Percentiles rank a stretch among this genome's conserved stretches.
These are phyloP conservation scores for Brachirus orientalis DNA, from an alignment of 2,113 vertebrate species.

Conservation along the genomic window DNA sequence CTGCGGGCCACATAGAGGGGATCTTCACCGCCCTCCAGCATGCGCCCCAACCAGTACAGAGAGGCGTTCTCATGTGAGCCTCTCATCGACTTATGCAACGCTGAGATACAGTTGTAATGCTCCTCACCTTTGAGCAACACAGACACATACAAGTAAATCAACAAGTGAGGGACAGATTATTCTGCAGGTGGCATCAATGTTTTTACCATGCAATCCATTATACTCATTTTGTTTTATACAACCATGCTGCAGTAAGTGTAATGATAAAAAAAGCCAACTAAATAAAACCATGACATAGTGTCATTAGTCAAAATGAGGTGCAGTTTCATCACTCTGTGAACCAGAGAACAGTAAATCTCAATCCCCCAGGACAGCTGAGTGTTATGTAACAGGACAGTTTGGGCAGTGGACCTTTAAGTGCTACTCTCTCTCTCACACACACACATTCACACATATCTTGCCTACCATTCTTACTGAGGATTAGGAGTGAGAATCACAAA, in stretches of 20 bases:
- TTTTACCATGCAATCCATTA: neutral
- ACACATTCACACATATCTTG: neutral
- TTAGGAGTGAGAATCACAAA: no score
- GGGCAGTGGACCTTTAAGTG: no score
- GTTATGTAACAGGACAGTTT: slow-evolving; percentile 45
- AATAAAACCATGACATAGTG: neutral
- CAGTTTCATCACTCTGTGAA: slow-evolving; percentile 30
- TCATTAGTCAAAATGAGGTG: slow-evolving; percentile 23
- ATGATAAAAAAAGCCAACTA: neutral
- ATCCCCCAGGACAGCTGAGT: slow-evolving; percentile 57
- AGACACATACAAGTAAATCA: neutral
- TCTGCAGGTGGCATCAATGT: neutral
- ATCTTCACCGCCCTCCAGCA: slow-evolving; percentile 97
- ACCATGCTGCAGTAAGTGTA: neutral
- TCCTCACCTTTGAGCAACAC: slow-evolving; percentile 87
- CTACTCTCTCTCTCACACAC: neutral
- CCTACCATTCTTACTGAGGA: no score
- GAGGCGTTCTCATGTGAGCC: slow-evolving; percentile 93
- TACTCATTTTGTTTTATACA: neutral
- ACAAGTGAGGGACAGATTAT: neutral
- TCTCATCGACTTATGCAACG: slow-evolving; percentile 96
- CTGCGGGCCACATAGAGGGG: slow-evolving; percentile 94
- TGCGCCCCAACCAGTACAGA: slow-evolving; percentile 97
- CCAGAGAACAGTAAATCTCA: slow-evolving; percentile 56
- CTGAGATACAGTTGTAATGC: slow-evolving; percentile 97